Evolutionary conservation across 2,113 vertebrate genomes (phyloP), one percentile per base, ranked within the genome.

Genomic region (Oxyruncus cristatus): DNA sequence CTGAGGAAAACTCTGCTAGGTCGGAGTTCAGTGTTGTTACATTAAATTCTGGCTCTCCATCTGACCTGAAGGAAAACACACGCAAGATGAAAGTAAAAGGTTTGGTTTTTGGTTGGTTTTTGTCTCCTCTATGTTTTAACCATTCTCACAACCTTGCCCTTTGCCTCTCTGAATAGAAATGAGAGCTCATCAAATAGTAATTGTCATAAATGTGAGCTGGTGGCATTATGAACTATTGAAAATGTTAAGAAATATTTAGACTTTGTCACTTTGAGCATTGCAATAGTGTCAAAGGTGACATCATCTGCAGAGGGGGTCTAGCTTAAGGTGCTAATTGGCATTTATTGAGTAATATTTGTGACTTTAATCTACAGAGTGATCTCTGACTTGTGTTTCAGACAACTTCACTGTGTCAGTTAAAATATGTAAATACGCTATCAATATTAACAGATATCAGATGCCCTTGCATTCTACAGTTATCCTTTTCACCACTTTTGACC

Each of bases 61-160:
- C 46, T 72, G 80, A 26, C 53, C 56, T 62, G 62, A 77, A 47
- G 58, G 20, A 72, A 92, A 73, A 12, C 5, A 7, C 20, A 46
- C 18, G 81, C 32, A 78, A 73, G 53, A 61, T 19, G 13, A 88
- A 58, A 81, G 26, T 46, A 74, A 91, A 89, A 67, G 27, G 18
- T 14, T 81, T 61, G 22, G 22, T 6, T 5, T 50, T 56, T 49
- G 14, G 0, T 0, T 8, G 16, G 30, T 70, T 88, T 62, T 82
- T 42, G 18, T 79, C 55, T 82, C 86, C 47, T 78, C 58, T 50
- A 6, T 80, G 37, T 92, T 94, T 92, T 94, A 95, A 85, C 62
- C 67, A 83, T 92, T 93, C 88, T 93, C 83, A 90, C 55, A 87
- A 93, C 88, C 67, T 93, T 97, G 94, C 66, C 93, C 89, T 97